Conservation (phyloP, 2,113 vertebrate genomes). For the Salvator merianae region DNA sequence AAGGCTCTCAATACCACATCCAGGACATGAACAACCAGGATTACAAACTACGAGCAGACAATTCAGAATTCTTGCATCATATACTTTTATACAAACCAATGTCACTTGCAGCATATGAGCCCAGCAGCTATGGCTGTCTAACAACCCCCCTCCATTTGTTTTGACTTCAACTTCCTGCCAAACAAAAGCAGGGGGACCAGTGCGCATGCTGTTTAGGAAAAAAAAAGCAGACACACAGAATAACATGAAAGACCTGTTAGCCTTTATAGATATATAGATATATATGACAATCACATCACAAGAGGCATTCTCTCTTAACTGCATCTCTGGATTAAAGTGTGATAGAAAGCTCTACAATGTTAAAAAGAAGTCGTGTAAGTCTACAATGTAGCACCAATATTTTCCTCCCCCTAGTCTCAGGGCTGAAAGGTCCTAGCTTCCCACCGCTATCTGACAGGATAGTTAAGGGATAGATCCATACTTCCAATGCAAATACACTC, state of each 20-base stretch:
- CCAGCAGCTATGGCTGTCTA: too few species aligned
- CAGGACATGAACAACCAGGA: background rate
- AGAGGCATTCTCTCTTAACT: background rate
- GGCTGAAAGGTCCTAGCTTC: constrained; percentile 11
- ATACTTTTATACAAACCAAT: background rate
- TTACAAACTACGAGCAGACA: background rate
- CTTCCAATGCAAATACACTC: too few species aligned
- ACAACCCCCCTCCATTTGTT: background rate
- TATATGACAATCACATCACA: background rate
- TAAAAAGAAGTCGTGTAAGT: background rate
- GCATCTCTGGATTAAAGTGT: background rate
- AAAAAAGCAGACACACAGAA: background rate
- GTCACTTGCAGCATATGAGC: background rate
- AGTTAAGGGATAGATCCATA: background rate
- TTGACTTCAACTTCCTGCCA: background rate
- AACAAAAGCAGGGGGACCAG: background rate
- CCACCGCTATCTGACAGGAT: background rate
- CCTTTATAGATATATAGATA: background rate
- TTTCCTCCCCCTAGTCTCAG: background rate
- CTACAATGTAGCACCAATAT: constrained; percentile 1
- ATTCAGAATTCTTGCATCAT: background rate
- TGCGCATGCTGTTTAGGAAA: background rate
- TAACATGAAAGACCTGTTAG: background rate
- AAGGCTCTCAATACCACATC: background rate
- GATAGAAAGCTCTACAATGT: background rate